phyloP scores from a whole-genome alignment of 2,888 invertebrate species.

The Mamestra brassicae region DNA sequence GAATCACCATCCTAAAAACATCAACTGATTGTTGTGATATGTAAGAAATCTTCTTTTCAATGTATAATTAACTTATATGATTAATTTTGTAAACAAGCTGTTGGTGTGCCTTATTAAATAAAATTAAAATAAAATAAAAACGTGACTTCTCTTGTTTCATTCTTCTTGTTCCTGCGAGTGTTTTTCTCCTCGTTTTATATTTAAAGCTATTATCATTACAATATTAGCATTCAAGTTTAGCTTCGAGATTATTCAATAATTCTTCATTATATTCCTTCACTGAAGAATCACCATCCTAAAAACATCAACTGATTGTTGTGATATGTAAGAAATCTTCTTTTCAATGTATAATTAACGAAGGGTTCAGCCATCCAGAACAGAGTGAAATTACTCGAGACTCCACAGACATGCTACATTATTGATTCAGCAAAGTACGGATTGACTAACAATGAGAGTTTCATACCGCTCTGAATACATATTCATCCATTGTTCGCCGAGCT shows the following conservation, averaged over 20 bases:
- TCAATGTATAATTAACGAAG: conserved; percentile 28
- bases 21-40: not conserved
- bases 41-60: conserved; percentile 18
- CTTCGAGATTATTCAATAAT: not conserved
- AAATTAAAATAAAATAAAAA: no score
- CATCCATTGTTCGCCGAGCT: conserved; percentile 53
- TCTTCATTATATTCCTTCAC: not conserved
- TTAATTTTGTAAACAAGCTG: no score
- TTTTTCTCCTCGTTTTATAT: not conserved
- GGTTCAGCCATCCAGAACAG: conserved; percentile 19
- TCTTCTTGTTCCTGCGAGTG: not conserved
- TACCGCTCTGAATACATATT: conserved; percentile 51
- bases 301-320: not conserved
- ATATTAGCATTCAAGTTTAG: not conserved
- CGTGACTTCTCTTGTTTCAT: not conserved
- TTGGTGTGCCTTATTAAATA: no score
- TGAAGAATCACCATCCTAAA: not conserved
- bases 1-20: not conserved
- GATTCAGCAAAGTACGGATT: conserved; percentile 52
- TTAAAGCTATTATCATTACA: not conserved
- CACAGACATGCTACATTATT: conserved; percentile 46
- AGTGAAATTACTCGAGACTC: conserved; percentile 42
- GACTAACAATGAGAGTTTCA: conserved; percentile 55
- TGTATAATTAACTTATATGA: conserved; percentile 25
- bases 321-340: conserved; percentile 13